Base-by-base conservation (phyloP, 37 sponge, comb jelly and placozoan species). In the Ianthella basta region DNA sequence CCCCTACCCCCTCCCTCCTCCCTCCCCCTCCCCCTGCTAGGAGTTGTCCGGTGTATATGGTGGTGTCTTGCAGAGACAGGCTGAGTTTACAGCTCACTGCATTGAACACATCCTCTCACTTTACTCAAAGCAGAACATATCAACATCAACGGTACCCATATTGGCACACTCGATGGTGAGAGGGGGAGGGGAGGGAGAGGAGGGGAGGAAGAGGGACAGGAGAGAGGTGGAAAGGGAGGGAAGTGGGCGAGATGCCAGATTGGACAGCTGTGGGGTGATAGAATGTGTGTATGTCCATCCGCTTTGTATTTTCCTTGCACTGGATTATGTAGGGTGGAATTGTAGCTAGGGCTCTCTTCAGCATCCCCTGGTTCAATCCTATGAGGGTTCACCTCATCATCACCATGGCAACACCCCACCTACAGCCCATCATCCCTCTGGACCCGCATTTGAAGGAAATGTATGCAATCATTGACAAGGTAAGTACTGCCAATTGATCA, bases 1-100 rank as follows among this genome's bases (percentile, higher is more conserved):
- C 55, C 39, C 84, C 40, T 70, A n/a, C 4, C 21, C 70, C 69
- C 56, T 67, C 69, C 66, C 40, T 27, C 39, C 24, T 44, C 38
- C 38, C 50, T n/a, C n/a, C 18, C 40, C 14, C 2, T 44, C 50
- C 50, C 3, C 50, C 44, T 41, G 25, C 35, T 1, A 91, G 88
- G 92, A 91, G 82, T 40, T 91, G 23, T 91, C 92, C 4, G 92
- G 92, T 6, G n/a, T 88, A 39, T 91, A 87, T 88, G 92, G 92
- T 53, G 92, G 92, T 36, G 85, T 88, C 1, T 79, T 91, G 10
- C 59, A 44, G 2, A 64, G 33, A 20, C 92, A 91, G 53, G 73
- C 89, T 55, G 93, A 54, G 57, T 92, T 75, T 79, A 87, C 89
- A 33, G 75, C 73, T 54, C 44, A 32, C 25, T 86, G 84, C 55